Conservation (phyloP, 2,888 invertebrate genomes). For the Neuroscelio doddi region DNA sequence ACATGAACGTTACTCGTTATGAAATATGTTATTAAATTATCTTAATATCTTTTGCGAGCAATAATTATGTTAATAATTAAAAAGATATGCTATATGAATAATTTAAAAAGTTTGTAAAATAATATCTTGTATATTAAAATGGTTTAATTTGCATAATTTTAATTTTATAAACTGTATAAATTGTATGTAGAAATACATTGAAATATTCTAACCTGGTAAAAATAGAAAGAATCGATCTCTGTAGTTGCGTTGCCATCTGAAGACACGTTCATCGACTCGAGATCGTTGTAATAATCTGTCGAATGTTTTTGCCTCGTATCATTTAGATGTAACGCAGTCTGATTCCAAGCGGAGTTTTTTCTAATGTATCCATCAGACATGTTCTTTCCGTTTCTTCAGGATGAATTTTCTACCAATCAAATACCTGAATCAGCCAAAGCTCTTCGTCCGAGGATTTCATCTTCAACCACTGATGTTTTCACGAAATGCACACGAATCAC, state of each 20-base stretch:
- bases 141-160: no score
- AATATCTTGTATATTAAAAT: no score
- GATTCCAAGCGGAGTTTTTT: slow-evolving; percentile 32
- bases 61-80: no score
- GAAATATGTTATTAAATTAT: no score
- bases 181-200: no score
- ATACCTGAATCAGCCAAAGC: slow-evolving; percentile 9
- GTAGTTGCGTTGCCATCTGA: slow-evolving; percentile 56
- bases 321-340: slow-evolving; percentile 21
- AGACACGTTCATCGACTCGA: slow-evolving; percentile 50
- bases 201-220: slow-evolving; percentile 69
- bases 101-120: no score
- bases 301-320: slow-evolving; percentile 39
- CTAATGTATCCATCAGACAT: slow-evolving; percentile 36
- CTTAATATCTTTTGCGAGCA: no score
- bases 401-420: slow-evolving; percentile 20
- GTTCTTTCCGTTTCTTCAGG: slow-evolving; percentile 19
- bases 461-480: slow-evolving; percentile 14
- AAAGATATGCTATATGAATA: no score
- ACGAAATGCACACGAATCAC: slow-evolving; percentile 11
- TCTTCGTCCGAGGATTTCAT: slow-evolving; percentile 25
- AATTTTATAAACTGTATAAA: no score
- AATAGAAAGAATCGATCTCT: slow-evolving; percentile 72
- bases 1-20: no score
- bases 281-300: slow-evolving; percentile 43